These are phyloP conservation scores for Imbricaverruca yamaguchii DNA, from an alignment of 2,888 invertebrate genomes.

Conservation along the genomic window DNA sequence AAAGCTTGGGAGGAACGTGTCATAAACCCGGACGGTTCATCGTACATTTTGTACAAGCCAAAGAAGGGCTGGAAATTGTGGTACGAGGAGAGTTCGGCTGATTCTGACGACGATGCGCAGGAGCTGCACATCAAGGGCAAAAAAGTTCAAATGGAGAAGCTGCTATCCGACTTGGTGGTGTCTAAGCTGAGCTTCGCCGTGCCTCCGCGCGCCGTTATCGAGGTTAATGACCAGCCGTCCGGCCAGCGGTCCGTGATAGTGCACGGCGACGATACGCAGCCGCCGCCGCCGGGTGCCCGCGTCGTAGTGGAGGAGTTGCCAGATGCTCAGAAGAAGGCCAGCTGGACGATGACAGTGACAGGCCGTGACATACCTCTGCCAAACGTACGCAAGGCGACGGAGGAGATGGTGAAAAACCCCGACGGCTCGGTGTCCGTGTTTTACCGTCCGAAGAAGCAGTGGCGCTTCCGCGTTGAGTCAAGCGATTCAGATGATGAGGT, in stretches of 20 bases:
- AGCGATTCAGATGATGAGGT: not conserved
- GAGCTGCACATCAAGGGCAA: slow-evolving; percentile 10
- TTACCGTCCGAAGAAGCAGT: slow-evolving; percentile 4
- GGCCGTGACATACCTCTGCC: slow-evolving; percentile 2
- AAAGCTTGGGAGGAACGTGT: not conserved
- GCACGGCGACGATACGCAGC: not conserved
- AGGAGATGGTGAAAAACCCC: slow-evolving; percentile 4
- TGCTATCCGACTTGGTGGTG: not conserved
- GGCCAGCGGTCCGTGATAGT: not conserved
- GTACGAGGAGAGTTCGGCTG: slow-evolving; percentile 1
- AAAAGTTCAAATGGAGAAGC: slow-evolving; percentile 6
- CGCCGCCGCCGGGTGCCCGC: not conserved
- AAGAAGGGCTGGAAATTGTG: slow-evolving; percentile 2
- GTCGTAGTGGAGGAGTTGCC: not conserved
- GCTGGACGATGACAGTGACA: not conserved
- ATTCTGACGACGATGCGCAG: not conserved
- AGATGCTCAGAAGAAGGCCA: not conserved
- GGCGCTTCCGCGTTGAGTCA: not conserved
- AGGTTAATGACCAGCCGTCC: not conserved
- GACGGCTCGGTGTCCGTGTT: not conserved
- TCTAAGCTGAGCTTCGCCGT: not conserved
- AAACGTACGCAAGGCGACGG: not conserved
- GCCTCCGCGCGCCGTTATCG: not conserved
- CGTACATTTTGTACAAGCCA: not conserved
- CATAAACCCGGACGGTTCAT: not conserved